Evolutionary conservation across 2,888 invertebrate genomes (phyloP), one percentile per base, ranked within the genome.

Genomic region (Thera obeliscata): DNA sequence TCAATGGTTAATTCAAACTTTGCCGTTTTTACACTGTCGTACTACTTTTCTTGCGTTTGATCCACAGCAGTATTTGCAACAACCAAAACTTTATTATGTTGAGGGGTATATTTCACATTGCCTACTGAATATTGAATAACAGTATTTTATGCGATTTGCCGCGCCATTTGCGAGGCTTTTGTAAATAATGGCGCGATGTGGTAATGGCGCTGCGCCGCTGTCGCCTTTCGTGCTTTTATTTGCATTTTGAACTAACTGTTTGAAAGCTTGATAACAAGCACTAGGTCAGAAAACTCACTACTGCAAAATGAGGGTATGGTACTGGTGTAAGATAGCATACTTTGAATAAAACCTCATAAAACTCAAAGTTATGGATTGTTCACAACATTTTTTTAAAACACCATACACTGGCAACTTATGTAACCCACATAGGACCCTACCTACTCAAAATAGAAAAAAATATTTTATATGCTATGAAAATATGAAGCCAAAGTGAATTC

Each of bases 161-260:
- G 74, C 70, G 69, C 74, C 77, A 77, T 82, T 81, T 80, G 74
- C 73, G 70, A 65, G 71, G 75, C 76, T 81, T 78, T 80, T 79
- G 80, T 74, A 77, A 77, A 80, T 78, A 46, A 76, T 65, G 60
- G 60, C 70, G 55, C 63, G 72, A 71, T 72, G 66, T 66, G 62
- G 70, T 71, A 75, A 78, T 74, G 72, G 50, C 61, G 43, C 59
- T 43, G 54, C 64, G 49, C 49, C 69, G 66, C 56, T 59, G 50
- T 12, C 63, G 57, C 55, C 48, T 11, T 60, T 59, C 56, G 61
- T n/a, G 35, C 36, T 55, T 59, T 22, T 55, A 64, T 64, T 59
- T 49, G 59, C 56, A 43, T 56, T 55, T 56, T 6, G 11, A 61
- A 8, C 54, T 52, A 52, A 33, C 11, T 62, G 56, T 49, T 48